These are phyloP conservation scores for Lagocephalus sceleratus DNA, from an alignment of 2,797 vertebrate genomes.

Conservation along the genomic window DNA sequence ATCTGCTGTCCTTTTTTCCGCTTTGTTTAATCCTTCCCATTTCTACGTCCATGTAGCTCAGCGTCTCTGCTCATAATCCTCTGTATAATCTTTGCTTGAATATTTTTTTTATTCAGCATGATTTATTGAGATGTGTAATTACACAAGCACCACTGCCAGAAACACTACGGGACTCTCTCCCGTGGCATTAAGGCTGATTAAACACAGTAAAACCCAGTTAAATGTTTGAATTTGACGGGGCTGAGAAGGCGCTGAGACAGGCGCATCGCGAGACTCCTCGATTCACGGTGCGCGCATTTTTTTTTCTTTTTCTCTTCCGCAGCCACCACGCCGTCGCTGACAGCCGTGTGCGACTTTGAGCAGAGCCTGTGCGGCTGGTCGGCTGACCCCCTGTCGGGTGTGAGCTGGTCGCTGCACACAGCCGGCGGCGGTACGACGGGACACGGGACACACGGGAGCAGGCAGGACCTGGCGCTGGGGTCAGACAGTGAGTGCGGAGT, in stretches of 20 bases:
- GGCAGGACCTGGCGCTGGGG: slow-evolving; percentile 68
- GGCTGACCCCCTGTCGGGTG: slow-evolving; percentile 83
- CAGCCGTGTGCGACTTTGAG: slow-evolving; percentile 92
- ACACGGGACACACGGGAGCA: slow-evolving; percentile 51
- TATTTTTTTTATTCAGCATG: slow-evolving; percentile 18
- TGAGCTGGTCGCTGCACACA: slow-evolving; percentile 84
- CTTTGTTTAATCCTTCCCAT: slow-evolving; percentile 5
- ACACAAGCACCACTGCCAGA: slow-evolving; percentile 16
- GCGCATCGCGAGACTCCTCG: not conserved
- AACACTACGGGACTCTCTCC: slow-evolving; percentile 13
- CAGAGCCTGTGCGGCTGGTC: slow-evolving; percentile 89
- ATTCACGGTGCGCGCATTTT: slow-evolving; percentile 11
- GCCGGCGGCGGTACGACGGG: slow-evolving; percentile 59
- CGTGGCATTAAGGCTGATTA: not conserved
- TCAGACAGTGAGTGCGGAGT: slow-evolving; percentile 67
- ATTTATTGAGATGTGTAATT: slow-evolving; percentile 22
- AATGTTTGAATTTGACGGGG: slow-evolving; percentile 2
- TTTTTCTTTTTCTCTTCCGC: no score
- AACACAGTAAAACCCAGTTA: slow-evolving; percentile 3
- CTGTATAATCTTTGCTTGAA: not conserved
- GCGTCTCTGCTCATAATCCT: slow-evolving; percentile 2
- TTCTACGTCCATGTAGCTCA: not conserved
- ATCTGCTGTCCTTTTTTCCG: slow-evolving; percentile 3
- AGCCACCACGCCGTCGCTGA: slow-evolving; percentile 75
- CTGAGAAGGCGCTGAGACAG: slow-evolving; percentile 2